These are phyloP conservation scores for Rhabditoides inermis DNA, from an alignment of 2,888 invertebrate species.

Conservation along the genomic window DNA sequence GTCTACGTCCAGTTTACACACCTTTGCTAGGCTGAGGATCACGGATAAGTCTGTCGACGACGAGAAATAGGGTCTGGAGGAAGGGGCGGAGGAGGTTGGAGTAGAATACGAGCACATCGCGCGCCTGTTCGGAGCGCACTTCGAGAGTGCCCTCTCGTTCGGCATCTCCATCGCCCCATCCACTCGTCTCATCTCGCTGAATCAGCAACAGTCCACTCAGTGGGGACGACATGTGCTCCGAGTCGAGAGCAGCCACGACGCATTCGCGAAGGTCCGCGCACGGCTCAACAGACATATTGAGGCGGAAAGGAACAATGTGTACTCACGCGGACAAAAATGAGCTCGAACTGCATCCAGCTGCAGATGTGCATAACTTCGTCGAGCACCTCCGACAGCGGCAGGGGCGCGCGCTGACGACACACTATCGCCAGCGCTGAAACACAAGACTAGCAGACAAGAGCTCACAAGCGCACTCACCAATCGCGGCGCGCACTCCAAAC, in stretches of 20 bases:
- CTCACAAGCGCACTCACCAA: slow-evolving; percentile 17
- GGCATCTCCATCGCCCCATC: slow-evolving; percentile 11
- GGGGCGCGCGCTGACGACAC: slow-evolving; percentile 4
- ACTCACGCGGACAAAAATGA: slow-evolving; percentile 27
- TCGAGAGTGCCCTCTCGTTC: slow-evolving; percentile 7
- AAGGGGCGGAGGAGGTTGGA: slow-evolving; percentile 41
- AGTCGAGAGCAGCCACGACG: slow-evolving; percentile 11
- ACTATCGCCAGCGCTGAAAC: slow-evolving; percentile 21
- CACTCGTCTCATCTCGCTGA: too few species aligned
- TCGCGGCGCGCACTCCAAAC: slow-evolving; percentile 29
- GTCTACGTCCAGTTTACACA: too few species aligned
- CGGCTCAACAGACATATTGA: slow-evolving; percentile 22
- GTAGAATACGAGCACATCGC: slow-evolving; percentile 27
- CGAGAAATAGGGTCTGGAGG: slow-evolving; percentile 32
- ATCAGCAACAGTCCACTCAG: slow-evolving; percentile 4
- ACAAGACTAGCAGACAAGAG: neutral
- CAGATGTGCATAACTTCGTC: slow-evolving; percentile 21
- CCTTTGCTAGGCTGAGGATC: too few species aligned
- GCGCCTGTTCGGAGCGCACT: slow-evolving; percentile 7
- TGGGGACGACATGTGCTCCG: slow-evolving; percentile 9
- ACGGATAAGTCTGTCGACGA: slow-evolving; percentile 11
- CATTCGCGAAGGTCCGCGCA: slow-evolving; percentile 27
- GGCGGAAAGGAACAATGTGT: neutral
- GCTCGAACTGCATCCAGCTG: slow-evolving; percentile 37
- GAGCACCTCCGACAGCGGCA: slow-evolving; percentile 14